Percentiles rank a stretch among this genome's conserved stretches.
These are phyloP conservation scores for Galbula dea DNA, from an alignment of 2,113 vertebrate species.

Conservation along the genomic window DNA sequence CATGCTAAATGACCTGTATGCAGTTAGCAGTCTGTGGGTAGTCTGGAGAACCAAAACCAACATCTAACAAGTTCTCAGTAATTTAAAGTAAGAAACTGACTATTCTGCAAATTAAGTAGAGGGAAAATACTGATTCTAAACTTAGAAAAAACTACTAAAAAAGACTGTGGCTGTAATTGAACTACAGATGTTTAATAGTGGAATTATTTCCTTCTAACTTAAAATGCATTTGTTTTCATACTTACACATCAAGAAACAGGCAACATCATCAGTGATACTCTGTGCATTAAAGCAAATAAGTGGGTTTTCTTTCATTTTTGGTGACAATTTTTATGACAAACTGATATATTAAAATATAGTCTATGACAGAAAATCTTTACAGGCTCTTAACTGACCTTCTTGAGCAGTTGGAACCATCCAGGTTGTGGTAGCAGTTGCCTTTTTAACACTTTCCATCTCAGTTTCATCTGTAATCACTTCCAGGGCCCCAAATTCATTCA, in stretches of 20 bases:
- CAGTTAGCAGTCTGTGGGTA: background rate
- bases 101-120: background rate
- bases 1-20: background rate
- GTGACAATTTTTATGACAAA: background rate
- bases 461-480: constrained; percentile 95
- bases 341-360: background rate
- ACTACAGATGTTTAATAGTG: background rate
- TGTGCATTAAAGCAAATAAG: background rate
- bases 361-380: background rate
- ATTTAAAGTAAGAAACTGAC: background rate
- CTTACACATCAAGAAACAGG: background rate
- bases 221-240: background rate
- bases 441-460: constrained; percentile 84
- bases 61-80: background rate
- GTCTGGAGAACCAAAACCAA: background rate
- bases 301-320: background rate
- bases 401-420: constrained; percentile 87
- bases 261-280: background rate
- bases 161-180: background rate
- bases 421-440: constrained; percentile 85
- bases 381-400: constrained; percentile 72
- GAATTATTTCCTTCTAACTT: background rate
- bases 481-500: constrained; percentile 95
- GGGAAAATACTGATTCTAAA: background rate
- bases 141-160: background rate